phyloP scores from a whole-genome alignment of 2,888 invertebrate genomes.

The Corythucha ciliata region DNA sequence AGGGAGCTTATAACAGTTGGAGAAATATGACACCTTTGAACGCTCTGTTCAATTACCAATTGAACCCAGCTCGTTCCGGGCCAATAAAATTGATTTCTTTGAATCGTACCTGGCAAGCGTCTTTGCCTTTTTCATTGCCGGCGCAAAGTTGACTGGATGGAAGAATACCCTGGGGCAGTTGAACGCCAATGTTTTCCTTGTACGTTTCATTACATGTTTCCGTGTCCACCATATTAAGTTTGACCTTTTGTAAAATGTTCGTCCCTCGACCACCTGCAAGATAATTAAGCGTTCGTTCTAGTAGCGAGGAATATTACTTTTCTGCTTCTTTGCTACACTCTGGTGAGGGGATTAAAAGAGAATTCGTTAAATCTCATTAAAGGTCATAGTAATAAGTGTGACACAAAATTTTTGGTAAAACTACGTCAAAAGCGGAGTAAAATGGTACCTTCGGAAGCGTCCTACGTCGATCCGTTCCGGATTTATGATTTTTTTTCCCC shows the following conservation, averaged over 20 bases:
- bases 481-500: no score
- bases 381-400: no score
- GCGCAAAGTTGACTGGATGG: slow-evolving; percentile 42
- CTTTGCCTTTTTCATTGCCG: slow-evolving; percentile 43
- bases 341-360: no score
- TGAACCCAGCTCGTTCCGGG: no score
- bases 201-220: slow-evolving; percentile 24
- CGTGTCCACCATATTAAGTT: slow-evolving; percentile 19
- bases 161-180: slow-evolving; percentile 26
- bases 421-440: no score
- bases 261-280: slow-evolving; percentile 27
- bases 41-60: no score
- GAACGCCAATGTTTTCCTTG: background rate
- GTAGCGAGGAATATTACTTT: background rate
- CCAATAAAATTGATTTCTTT: background rate
- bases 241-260: slow-evolving; percentile 27
- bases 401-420: no score
- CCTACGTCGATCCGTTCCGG: no score
- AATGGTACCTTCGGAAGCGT: no score
- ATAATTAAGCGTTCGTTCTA: background rate
- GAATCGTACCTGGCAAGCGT: slow-evolving; percentile 40
- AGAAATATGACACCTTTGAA: no score
- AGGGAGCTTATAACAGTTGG: slow-evolving; percentile 13
- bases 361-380: background rate
- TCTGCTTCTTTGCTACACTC: no score